These are phyloP conservation scores for Ctenomys sociabilis DNA, from an alignment of 2,113 vertebrate genomes.

Conservation along the genomic window DNA sequence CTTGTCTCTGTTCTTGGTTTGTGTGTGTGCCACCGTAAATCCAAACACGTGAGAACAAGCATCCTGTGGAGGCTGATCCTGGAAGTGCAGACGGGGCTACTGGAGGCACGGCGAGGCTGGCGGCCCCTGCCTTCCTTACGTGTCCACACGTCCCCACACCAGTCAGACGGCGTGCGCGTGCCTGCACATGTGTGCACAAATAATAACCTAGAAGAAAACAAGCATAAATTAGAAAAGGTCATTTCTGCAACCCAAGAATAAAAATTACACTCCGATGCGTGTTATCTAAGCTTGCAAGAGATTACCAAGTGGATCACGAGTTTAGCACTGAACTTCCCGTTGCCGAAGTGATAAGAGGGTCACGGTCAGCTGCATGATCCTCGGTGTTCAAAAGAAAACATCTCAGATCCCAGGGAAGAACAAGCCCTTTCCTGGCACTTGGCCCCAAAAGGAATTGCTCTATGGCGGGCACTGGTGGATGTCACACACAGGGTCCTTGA, in stretches of 20 bases:
- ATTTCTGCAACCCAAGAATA: not conserved
- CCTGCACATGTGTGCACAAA: not conserved
- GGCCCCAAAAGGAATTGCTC: not conserved
- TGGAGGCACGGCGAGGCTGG: not conserved
- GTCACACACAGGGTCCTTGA: not conserved
- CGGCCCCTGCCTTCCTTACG: not conserved
- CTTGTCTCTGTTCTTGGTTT: not conserved
- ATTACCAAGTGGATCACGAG: not conserved
- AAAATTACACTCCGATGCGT: not conserved
- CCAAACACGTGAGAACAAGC: not conserved
- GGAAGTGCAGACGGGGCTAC: not conserved
- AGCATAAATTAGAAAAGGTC: not conserved
- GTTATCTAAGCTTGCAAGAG: not conserved
- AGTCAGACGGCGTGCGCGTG: not conserved
- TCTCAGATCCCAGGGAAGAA: not conserved
- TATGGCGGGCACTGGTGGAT: not conserved
- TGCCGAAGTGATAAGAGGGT: not conserved
- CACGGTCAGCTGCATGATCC: not conserved
- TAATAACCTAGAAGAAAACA: conserved; percentile 20
- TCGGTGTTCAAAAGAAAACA: not conserved
- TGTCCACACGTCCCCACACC: not conserved
- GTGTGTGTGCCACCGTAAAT: not conserved
- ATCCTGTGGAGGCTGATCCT: not conserved
- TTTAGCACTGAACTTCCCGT: not conserved
- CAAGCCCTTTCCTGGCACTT: not conserved